Conservation (phyloP, 2,797 vertebrate genomes). For the Siniperca scherzeri region DNA sequence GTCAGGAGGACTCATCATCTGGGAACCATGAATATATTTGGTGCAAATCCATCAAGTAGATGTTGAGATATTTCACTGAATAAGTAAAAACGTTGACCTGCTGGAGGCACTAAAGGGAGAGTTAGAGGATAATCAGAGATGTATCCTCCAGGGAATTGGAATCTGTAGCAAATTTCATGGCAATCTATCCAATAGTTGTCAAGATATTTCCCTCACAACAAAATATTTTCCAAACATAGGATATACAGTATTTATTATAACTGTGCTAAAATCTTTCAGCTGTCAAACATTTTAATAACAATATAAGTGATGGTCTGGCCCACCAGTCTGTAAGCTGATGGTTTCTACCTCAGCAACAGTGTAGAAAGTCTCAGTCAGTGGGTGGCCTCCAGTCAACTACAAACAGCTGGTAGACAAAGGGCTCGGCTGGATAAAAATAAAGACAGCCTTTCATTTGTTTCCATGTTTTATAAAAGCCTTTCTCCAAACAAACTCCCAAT, state of each 20-base stretch:
- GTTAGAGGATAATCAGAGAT: not conserved
- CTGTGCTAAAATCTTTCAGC: not conserved
- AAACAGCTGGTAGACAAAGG: slow-evolving; percentile 22
- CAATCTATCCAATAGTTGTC: not conserved
- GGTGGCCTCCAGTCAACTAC: slow-evolving; percentile 6
- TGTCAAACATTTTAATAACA: not conserved
- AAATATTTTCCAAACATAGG: not conserved
- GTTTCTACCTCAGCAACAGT: not conserved
- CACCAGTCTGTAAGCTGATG: not conserved
- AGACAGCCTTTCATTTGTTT: slow-evolving; percentile 9
- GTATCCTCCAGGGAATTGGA: fast-evolving
- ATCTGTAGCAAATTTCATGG: not conserved
- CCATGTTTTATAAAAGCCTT: not conserved
- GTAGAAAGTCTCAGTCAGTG: slow-evolving; percentile 1
- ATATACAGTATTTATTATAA: not conserved
- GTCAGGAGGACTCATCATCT: too few species aligned
- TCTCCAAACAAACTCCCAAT: slow-evolving; percentile 14
- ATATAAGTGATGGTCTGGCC: not conserved
- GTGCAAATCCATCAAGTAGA: too few species aligned
- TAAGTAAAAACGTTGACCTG: too few species aligned
- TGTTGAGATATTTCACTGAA: too few species aligned
- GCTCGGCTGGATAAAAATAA: not conserved
- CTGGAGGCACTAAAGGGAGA: too few species aligned
- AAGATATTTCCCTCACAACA: too few species aligned
- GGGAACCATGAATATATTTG: too few species aligned